phyloP scores from a whole-genome alignment of 2,888 invertebrate genomes.

The Cheilosia urbana region DNA sequence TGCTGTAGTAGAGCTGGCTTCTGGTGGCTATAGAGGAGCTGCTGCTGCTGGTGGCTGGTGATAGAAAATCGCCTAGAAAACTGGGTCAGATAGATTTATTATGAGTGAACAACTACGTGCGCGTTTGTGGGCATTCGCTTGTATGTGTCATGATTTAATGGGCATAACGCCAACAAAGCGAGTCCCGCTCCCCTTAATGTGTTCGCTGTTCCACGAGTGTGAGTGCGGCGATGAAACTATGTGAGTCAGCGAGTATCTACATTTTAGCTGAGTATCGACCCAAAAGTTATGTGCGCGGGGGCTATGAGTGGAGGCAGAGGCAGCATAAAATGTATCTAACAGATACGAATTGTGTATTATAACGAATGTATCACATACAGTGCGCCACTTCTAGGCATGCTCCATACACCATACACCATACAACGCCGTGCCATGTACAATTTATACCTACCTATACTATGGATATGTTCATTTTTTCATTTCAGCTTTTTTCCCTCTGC shows the following conservation, averaged over 20 bases:
- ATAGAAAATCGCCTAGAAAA: constrained; percentile 76
- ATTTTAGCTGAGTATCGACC: constrained; percentile 74
- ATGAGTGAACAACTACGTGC: constrained; percentile 72
- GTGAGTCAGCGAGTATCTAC: constrained; percentile 61
- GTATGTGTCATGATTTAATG: constrained; percentile 66
- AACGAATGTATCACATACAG: constrained; percentile 69
- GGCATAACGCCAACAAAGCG: constrained; percentile 71
- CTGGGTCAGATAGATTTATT: constrained; percentile 76
- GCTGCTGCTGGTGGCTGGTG: constrained; percentile 35
- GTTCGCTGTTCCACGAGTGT: constrained; percentile 34
- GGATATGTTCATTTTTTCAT: constrained; percentile 31
- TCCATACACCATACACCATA: constrained; percentile 74
- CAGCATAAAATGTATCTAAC: constrained; percentile 72
- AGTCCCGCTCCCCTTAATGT: constrained; percentile 45
- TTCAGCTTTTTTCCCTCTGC: constrained; percentile 34
- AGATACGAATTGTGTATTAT: constrained; percentile 71
- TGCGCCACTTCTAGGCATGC: constrained; percentile 75
- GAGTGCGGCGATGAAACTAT: constrained; percentile 54
- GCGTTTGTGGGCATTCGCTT: constrained; percentile 26
- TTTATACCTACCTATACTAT: background rate
- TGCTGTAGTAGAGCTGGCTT: constrained; percentile 45
- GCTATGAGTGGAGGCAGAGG: constrained; percentile 24
- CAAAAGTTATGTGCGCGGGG: constrained; percentile 40
- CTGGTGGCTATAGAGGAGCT: constrained; percentile 62
- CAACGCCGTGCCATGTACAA: constrained; percentile 58